Base-by-base conservation (phyloP, 2,113 vertebrate species). In the Apaloderma vittatum region DNA sequence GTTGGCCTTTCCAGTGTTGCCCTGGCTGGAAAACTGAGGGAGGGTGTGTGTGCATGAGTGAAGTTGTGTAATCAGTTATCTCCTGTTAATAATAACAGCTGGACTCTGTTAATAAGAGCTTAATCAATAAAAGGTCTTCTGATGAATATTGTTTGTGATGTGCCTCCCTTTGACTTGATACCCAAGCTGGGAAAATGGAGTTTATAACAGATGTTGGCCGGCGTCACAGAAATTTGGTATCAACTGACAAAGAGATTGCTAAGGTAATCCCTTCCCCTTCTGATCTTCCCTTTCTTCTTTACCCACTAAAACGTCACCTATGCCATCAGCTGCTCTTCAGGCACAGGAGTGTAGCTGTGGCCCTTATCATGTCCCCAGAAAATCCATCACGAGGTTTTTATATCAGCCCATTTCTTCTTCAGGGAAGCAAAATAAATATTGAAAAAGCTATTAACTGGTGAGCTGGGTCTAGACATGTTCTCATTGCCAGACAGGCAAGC, bases 11-110 rank as follows among this genome's bases (percentile, higher is more conserved):
- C 22, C 24, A 19, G 14, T 43, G 34, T 36, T 57, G 36, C 36
- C 87, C 30, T 11, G 4, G 32, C 51, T 77, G 77, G 51, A 72
- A 93, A 77, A 29, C 57, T 9, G 23, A 30, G 27, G 43, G 20
- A n/a, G 45, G 30, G 19, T 2, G 5, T 8, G 20, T 32, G 37
- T 66, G 52, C 8, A 0, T 27, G 66, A 66, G n/a, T 6, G 1
- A 54, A 36, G 26, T 40, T 24, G 17, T 21, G 59, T 32, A 15
- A 67, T 54, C n/a, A 61, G 17, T 55, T 73, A 26, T 19, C 61
- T 67, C 8, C 59, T 84, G 17, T 54, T 83, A 34, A 70, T 76
- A 40, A 23, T 13, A 48, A 34, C 52, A 67, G 46, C 46, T n/a
- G 26, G 22, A n/a, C 15, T 66, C 37, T 73, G 12, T 43, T 30